Percentiles rank a stretch among this genome's conserved stretches.
Evolutionary conservation across 2,113 vertebrate genomes (phyloP).

Genomic region (Leuciscus idus): DNA sequence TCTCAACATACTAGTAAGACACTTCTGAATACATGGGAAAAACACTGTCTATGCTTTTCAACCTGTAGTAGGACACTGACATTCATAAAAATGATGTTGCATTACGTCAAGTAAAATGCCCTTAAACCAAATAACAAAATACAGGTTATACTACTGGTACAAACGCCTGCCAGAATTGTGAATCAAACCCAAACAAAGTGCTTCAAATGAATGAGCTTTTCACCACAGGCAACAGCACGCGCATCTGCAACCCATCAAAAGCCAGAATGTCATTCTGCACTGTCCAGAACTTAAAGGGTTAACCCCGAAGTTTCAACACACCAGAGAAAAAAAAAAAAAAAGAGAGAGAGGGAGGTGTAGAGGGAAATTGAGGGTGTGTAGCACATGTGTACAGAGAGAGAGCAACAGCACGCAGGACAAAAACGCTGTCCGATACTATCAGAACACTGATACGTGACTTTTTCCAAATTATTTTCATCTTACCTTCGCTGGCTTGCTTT

Average conservation of each 20-base stretch:
- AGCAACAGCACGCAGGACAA: constrained; percentile 28
- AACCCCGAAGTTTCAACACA: constrained; percentile 62
- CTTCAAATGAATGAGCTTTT: constrained; percentile 16
- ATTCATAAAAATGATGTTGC: neutral
- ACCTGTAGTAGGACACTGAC: neutral
- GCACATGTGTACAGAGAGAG: constrained; percentile 39
- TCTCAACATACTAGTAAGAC: constrained; percentile 36
- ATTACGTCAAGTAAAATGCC: neutral
- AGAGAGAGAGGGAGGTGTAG: constrained; percentile 37
- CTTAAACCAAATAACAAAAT: neutral
- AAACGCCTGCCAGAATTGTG: neutral
- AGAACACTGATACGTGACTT: neutral
- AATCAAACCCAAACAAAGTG: neutral
- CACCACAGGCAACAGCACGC: neutral
- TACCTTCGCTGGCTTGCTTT: constrained; percentile 75
- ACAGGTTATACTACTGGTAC: neutral
- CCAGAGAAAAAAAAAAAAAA: constrained; percentile 65
- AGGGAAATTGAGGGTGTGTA: constrained; percentile 34
- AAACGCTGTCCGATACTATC: constrained; percentile 32
- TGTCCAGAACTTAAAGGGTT: constrained; percentile 72
- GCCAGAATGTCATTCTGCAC: constrained; percentile 16
- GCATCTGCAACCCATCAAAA: constrained; percentile 12
- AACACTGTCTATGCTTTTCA: neutral
- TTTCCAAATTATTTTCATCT: constrained; percentile 55
- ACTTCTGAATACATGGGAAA: neutral